Conservation (phyloP, 2,797 vertebrate genomes). For the Carcharodon carcharias region DNA sequence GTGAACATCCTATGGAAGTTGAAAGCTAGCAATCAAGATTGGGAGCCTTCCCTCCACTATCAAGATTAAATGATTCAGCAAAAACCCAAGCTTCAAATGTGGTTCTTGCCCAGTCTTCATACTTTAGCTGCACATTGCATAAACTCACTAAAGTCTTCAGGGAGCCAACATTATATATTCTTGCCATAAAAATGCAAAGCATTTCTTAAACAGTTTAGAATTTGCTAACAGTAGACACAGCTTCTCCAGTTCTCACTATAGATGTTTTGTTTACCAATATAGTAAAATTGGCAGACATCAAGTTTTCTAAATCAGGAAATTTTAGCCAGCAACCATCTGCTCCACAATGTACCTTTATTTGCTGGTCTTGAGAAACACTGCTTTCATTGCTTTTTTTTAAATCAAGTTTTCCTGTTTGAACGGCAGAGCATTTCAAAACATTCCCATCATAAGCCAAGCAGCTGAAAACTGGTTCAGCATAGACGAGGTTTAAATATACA, state of each 20-base stretch:
- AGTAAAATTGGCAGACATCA: neutral
- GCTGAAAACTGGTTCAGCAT: neutral
- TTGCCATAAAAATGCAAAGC: neutral
- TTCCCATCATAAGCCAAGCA: neutral
- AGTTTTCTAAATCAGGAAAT: neutral
- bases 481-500: neutral
- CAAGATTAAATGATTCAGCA: neutral
- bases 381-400: neutral
- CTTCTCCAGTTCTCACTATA: neutral
- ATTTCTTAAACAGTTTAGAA: neutral
- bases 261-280: neutral
- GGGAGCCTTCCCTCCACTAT: neutral
- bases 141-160: neutral
- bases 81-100: neutral
- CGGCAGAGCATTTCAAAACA: neutral
- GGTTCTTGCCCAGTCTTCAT: neutral
- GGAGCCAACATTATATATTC: neutral
- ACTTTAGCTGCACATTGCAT: neutral
- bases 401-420: neutral
- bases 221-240: neutral
- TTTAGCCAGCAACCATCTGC: neutral
- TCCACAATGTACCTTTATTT: neutral
- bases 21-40: neutral
- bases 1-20: neutral
- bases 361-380: neutral